Evolutionary conservation across 2,113 vertebrate species (phyloP).

Genomic region (Parus major): DNA sequence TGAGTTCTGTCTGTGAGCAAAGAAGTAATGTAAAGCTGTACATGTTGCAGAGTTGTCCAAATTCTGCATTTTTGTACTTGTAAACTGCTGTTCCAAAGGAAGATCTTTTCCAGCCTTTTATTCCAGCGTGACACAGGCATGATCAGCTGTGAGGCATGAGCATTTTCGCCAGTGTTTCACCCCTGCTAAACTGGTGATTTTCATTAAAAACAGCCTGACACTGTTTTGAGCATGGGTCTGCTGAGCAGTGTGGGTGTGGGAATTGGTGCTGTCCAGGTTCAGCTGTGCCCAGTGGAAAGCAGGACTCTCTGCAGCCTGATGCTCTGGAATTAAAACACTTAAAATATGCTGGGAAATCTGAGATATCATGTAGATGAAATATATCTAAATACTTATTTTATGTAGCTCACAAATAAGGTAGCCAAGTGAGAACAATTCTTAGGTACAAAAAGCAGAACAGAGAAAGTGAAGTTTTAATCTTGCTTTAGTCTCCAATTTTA

Average conservation of each 20-base stretch:
- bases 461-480: background rate
- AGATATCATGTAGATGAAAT: background rate
- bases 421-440: background rate
- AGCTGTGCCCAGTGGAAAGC: accelerated
- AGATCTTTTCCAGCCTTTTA: background rate
- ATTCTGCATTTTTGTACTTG: background rate
- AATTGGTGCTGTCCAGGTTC: accelerated
- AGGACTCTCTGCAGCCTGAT: background rate
- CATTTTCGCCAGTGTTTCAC: background rate
- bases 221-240: background rate
- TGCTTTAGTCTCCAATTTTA: background rate
- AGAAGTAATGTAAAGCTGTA: background rate
- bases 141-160: accelerated
- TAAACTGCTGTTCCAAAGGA: background rate
- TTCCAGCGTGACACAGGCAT: background rate
- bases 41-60: background rate
- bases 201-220: background rate
- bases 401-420: background rate
- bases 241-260: background rate
- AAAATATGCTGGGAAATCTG: background rate
- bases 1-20: background rate
- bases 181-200: background rate
- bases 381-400: background rate
- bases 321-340: background rate
- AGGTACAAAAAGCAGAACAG: background rate